Conservation (phyloP, 2,888 invertebrate genomes). For the Limnephilus auricula region DNA sequence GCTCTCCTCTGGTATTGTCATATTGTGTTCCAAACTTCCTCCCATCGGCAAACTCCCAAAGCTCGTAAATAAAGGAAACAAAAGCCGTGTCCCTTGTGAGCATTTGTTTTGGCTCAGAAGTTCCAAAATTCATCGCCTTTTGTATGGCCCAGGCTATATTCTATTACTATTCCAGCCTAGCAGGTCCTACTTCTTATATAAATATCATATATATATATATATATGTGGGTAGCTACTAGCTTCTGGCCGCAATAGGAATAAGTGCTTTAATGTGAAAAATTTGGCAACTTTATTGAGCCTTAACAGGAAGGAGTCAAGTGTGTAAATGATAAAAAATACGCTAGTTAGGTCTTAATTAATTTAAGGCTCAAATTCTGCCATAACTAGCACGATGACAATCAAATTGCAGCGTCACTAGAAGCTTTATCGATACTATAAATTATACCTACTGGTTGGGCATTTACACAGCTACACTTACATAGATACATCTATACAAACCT, state of each 20-base stretch:
- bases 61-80: slow-evolving; percentile 57
- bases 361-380: background rate
- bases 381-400: background rate
- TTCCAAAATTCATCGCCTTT: slow-evolving; percentile 33
- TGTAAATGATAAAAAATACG: background rate
- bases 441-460: too few relatives aligned
- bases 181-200: background rate
- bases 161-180: background rate
- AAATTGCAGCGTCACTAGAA: background rate
- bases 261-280: slow-evolving; percentile 43
- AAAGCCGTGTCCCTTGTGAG: slow-evolving; percentile 53
- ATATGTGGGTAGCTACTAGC: background rate
- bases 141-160: slow-evolving; percentile 24
- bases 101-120: slow-evolving; percentile 53
- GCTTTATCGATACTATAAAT: background rate
- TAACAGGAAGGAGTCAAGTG: background rate
- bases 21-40: slow-evolving; percentile 25
- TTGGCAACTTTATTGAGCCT: slow-evolving; percentile 13
- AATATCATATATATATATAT: too few relatives aligned
- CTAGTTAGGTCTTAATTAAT: background rate
- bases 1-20: slow-evolving; percentile 35
- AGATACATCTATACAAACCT: too few relatives aligned
- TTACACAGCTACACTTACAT: too few relatives aligned
- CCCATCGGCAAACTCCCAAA: slow-evolving; percentile 49
- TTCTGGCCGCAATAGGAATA: background rate